Percentiles rank a stretch among this genome's conserved stretches.
Evolutionary conservation across 1,140 invertebrate genomes (phyloP).

Genomic region (Caenorhabditis latens): DNA sequence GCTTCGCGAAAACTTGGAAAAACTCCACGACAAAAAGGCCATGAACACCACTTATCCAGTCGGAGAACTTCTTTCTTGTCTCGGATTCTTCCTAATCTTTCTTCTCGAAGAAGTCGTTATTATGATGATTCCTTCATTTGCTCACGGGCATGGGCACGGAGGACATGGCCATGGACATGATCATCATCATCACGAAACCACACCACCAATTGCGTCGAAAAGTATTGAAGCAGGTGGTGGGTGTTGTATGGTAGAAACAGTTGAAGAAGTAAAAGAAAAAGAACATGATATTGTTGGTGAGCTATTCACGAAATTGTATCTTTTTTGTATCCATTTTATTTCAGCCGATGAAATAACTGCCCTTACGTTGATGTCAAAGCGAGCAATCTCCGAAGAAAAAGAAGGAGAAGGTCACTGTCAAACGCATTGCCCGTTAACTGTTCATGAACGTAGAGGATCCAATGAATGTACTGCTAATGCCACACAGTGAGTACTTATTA

Average conservation of each 20-base stretch:
- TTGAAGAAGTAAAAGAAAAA: conserved; percentile 2
- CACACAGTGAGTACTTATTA: conserved; percentile 51
- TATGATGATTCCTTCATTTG: conserved; percentile 71
- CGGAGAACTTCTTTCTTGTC: conserved; percentile 83
- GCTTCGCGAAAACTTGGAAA: conserved; percentile 78
- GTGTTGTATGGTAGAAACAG: conserved; percentile 16
- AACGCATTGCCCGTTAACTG: conserved; percentile 64
- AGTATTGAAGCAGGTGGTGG: neutral
- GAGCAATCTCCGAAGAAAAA: conserved; percentile 2
- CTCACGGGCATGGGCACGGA: conserved; percentile 72
- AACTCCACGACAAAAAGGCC: conserved; percentile 57
- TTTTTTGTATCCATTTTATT: neutral
- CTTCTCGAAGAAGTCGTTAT: conserved; percentile 85
- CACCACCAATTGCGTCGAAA: neutral
- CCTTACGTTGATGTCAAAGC: neutral
- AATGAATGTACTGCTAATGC: conserved; percentile 53
- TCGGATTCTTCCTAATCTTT: conserved; percentile 88
- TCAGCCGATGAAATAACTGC: conserved; percentile 9
- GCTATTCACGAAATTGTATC: neutral
- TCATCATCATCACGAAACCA: conserved; percentile 23
- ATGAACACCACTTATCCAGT: conserved; percentile 80
- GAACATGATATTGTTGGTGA: neutral
- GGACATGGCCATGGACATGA: conserved; percentile 36
- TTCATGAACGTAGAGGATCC: conserved; percentile 50
- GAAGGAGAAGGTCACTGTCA: conserved; percentile 62